Evolutionary conservation across 2,113 vertebrate genomes (phyloP).

Genomic region (Tachysurus vachellii): DNA sequence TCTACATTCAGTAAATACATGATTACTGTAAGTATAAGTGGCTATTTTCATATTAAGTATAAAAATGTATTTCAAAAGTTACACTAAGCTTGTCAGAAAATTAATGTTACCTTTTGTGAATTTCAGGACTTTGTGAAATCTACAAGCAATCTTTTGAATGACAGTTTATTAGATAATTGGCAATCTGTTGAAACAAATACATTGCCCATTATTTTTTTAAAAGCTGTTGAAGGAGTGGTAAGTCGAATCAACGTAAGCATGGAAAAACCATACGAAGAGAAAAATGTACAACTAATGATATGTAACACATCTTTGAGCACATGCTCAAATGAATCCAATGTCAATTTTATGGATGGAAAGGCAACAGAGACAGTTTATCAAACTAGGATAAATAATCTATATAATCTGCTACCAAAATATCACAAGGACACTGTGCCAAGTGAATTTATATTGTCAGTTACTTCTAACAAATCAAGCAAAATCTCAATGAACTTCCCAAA

Average conservation of each 20-base stretch:
- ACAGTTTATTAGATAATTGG: constrained; percentile 38
- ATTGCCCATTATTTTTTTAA: constrained; percentile 69
- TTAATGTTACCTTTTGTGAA: constrained; percentile 10
- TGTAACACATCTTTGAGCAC: fast-evolving
- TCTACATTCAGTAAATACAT: fast-evolving
- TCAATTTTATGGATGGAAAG: background rate
- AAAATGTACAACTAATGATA: constrained; percentile 62
- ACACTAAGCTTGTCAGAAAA: background rate
- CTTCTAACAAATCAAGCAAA: background rate
- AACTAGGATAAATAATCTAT: constrained; percentile 73
- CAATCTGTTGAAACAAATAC: fast-evolving
- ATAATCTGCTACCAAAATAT: constrained; percentile 58
- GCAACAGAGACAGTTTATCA: constrained; percentile 53
- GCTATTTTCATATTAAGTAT: background rate
- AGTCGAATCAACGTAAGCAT: constrained; percentile 18
- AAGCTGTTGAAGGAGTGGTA: constrained; percentile 73
- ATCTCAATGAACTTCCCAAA: constrained; percentile 65
- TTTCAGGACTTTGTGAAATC: constrained; percentile 78
- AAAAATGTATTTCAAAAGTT: background rate
- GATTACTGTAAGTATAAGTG: constrained; percentile 55
- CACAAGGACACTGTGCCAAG: fast-evolving
- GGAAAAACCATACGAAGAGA: fast-evolving
- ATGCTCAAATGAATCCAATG: background rate
- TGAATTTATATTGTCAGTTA: constrained; percentile 76
- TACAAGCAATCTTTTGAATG: constrained; percentile 66